These are phyloP conservation scores for Prunella fulvescens DNA, from an alignment of 2,113 vertebrate species.

Conservation along the genomic window DNA sequence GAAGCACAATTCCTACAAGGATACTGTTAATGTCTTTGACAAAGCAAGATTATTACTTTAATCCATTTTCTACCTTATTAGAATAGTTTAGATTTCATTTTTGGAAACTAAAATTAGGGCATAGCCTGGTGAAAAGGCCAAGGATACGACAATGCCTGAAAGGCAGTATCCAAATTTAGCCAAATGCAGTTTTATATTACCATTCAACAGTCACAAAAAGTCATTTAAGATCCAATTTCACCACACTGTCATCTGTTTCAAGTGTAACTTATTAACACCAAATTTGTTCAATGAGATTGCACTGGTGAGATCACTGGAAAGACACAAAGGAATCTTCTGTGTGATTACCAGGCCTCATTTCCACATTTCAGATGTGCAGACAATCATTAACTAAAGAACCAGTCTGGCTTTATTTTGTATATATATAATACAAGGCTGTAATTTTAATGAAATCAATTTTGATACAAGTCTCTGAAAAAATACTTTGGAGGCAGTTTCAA, in stretches of 20 bases:
- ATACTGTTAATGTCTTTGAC: neutral
- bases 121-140: neutral
- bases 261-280: neutral
- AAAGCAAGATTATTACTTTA: neutral
- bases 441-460: neutral
- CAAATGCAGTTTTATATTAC: neutral
- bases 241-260: neutral
- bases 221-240: neutral
- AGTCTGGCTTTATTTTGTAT: neutral
- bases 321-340: neutral
- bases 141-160: neutral
- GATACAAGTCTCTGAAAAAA: neutral
- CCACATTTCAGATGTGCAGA: neutral
- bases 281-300: neutral
- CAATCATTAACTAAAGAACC: neutral
- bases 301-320: neutral
- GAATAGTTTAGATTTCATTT: neutral
- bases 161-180: neutral
- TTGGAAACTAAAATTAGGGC: neutral
- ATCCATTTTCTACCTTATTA: neutral
- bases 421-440: neutral
- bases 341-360: neutral
- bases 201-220: neutral
- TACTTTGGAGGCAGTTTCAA: neutral
- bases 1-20: slow-evolving; percentile 57